A percentile compares a stretch with the other conserved stretches of the same genome.
These are phyloP conservation scores for Rhagium mordax DNA, from an alignment of 2,888 invertebrate species.

Conservation along the genomic window DNA sequence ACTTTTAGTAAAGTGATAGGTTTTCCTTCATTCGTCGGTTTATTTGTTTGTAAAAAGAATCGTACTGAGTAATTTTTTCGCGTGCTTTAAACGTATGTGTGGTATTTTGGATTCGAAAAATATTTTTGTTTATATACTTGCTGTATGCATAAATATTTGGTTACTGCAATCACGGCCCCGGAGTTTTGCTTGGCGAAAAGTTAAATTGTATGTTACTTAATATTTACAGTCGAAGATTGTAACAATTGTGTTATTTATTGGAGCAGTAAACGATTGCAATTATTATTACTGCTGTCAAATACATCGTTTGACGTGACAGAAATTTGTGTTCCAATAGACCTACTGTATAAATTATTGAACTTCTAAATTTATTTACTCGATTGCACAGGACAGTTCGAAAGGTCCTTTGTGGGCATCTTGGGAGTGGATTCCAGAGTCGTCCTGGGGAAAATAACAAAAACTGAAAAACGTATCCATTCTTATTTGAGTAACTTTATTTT, in stretches of 20 bases:
- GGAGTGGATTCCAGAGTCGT: not conserved
- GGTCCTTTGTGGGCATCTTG: not conserved
- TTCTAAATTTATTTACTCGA: too few relatives aligned
- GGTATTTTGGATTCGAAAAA: not conserved
- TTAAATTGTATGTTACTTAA: not conserved
- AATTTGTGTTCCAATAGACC: not conserved
- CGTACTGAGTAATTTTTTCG: conserved; percentile 18
- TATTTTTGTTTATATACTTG: not conserved
- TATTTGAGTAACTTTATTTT: too few relatives aligned
- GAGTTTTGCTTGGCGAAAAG: conserved; percentile 11
- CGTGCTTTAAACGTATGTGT: conserved; percentile 33
- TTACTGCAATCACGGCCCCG: not conserved
- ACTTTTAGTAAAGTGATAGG: conserved; percentile 28
- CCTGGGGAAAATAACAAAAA: too few relatives aligned
- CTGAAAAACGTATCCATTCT: too few relatives aligned
- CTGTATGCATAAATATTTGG: not conserved
- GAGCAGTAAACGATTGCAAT: too few relatives aligned
- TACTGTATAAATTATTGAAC: too few relatives aligned
- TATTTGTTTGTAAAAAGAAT: conserved; percentile 5
- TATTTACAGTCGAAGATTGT: too few relatives aligned
- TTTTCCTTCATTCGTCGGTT: conserved; percentile 24
- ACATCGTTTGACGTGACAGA: not conserved
- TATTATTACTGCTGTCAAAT: too few relatives aligned
- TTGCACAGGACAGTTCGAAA: not conserved
- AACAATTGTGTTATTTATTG: too few relatives aligned